Evolutionary conservation across 2,797 vertebrate species (phyloP).

Genomic region (Sarcoramphus papa): DNA sequence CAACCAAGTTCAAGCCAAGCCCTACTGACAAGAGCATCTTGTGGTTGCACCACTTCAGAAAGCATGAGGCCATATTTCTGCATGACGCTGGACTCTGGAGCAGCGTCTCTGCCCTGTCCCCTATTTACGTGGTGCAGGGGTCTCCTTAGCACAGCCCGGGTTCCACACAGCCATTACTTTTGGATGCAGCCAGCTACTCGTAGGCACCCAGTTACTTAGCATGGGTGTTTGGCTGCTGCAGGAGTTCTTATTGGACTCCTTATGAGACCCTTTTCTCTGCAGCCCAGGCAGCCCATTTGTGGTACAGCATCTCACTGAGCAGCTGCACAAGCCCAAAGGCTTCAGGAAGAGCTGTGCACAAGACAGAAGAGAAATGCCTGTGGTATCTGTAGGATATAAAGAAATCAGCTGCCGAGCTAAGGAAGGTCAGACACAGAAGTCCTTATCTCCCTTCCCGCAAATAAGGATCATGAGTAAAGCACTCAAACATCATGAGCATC

Average conservation of each 20-base stretch:
- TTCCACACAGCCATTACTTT: not conserved
- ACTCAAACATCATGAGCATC: not conserved
- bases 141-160: not conserved
- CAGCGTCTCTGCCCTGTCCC: not conserved
- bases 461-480: constrained; percentile 28
- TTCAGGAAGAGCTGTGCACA: not conserved
- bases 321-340: not conserved
- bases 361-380: not conserved
- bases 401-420: not conserved
- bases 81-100: rapidly evolving
- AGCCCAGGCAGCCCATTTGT: not conserved
- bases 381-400: not conserved
- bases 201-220: rapidly evolving
- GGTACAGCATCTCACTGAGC: not conserved
- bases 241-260: not conserved
- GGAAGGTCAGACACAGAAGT: not conserved
- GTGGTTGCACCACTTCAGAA: not conserved
- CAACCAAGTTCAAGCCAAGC: not conserved
- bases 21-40: not conserved
- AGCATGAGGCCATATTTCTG: not conserved
- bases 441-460: constrained; percentile 35
- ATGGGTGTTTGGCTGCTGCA: not conserved
- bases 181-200: not conserved
- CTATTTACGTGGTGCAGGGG: rapidly evolving
- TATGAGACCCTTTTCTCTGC: not conserved